Conservation (phyloP, 2,888 invertebrate species). For the Schrankia costaestrigalis region DNA sequence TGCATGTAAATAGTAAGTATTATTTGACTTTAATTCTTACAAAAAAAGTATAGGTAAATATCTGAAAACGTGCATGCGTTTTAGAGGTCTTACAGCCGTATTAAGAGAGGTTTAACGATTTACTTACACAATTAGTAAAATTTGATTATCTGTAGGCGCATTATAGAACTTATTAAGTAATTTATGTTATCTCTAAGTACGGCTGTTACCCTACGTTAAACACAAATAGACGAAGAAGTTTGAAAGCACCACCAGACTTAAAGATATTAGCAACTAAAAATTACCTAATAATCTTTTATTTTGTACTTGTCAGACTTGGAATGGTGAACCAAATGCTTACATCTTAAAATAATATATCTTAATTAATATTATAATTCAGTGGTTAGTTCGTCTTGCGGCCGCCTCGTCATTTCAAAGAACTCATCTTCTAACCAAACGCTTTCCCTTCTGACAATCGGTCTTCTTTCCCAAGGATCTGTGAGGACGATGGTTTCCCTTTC, state of each 20-base stretch:
- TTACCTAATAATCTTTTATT: slow-evolving; percentile 28
- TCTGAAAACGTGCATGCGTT: no score
- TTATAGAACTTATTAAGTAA: no score
- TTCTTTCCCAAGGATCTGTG: slow-evolving; percentile 73
- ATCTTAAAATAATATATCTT: slow-evolving; percentile 14
- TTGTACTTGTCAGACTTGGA: slow-evolving; percentile 55
- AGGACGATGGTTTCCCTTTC: slow-evolving; percentile 67
- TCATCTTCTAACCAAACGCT: slow-evolving; percentile 89
- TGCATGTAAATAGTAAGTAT: no score
- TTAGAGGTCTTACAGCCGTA: no score
- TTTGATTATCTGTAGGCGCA: no score
- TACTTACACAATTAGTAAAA: no score
- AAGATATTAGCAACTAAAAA: slow-evolving; percentile 23
- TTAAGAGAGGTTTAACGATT: no score
- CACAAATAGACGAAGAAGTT: slow-evolving; percentile 12
- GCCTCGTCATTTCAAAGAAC: slow-evolving; percentile 89
- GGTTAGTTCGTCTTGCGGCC: slow-evolving; percentile 94
- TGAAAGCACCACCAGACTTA: slow-evolving; percentile 29
- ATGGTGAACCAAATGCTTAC: slow-evolving; percentile 30
- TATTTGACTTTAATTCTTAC: no score
- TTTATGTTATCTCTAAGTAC: no score
- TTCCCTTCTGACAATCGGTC: slow-evolving; percentile 72
- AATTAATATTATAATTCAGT: slow-evolving; percentile 85
- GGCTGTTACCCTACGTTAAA: not conserved
- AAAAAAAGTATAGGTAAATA: no score